phyloP scores from a whole-genome alignment of 2,797 vertebrate genomes.

The Kryptopterus vitreolus region DNA sequence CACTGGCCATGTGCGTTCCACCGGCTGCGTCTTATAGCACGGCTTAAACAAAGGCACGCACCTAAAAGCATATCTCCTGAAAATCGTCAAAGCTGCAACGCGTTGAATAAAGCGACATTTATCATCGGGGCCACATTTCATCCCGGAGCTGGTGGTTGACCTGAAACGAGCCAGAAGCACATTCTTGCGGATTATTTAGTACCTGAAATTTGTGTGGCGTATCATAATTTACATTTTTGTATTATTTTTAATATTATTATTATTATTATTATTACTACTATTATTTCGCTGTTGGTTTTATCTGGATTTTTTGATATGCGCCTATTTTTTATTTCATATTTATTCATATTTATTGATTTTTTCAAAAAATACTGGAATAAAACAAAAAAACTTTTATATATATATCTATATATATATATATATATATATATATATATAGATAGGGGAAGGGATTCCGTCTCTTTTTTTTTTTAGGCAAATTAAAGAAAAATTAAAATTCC shows the following conservation, averaged over 20 bases:
- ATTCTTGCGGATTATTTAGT: constrained; percentile 51
- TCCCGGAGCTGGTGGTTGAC: constrained; percentile 59
- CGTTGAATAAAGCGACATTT: constrained; percentile 86
- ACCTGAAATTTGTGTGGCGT: not conserved
- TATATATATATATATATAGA: too few relatives aligned
- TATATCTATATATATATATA: too few relatives aligned
- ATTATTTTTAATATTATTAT: not conserved
- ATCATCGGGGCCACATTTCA: constrained; percentile 78
- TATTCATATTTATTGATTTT: too few relatives aligned
- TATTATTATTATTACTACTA: too few relatives aligned
- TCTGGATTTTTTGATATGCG: too few relatives aligned
- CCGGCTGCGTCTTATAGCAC: constrained; percentile 80
- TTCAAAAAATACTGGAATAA: too few relatives aligned
- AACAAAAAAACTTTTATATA: too few relatives aligned
- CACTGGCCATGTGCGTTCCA: constrained; percentile 87
- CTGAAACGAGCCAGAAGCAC: constrained; percentile 73
- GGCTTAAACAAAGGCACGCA: constrained; percentile 90
- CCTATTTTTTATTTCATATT: too few relatives aligned
- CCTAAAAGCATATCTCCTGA: constrained; percentile 80
- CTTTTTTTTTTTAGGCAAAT: constrained; percentile 62
- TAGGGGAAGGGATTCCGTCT: constrained; percentile 78
- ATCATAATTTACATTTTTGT: not conserved
- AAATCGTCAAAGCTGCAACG: constrained; percentile 91
- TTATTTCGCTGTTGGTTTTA: too few relatives aligned
- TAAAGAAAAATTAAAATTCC: constrained; percentile 95